These are phyloP conservation scores for Willowsia nigromaculata DNA, from an alignment of 2,888 invertebrate species.

Conservation along the genomic window DNA sequence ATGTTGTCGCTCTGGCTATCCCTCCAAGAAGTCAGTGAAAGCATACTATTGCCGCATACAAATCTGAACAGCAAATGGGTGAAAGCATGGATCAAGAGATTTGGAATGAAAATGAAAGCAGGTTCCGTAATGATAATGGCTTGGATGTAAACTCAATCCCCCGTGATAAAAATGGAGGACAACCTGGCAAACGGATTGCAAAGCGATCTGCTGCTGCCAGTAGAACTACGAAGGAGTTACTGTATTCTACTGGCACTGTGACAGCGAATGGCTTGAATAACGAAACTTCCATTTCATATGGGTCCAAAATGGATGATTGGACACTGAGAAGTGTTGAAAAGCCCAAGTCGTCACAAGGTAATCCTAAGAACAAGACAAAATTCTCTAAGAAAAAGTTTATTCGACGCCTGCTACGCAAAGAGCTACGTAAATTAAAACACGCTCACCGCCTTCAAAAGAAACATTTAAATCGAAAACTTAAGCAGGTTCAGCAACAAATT, in stretches of 20 bases:
- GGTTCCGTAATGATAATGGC: too few relatives aligned
- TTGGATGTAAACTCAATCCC: not conserved
- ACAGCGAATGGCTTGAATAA: constrained; percentile 32
- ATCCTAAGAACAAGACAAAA: not conserved
- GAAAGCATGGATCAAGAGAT: not conserved
- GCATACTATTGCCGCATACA: not conserved
- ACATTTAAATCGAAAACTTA: constrained; percentile 31
- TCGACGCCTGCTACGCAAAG: constrained; percentile 12
- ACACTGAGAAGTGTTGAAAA: not conserved
- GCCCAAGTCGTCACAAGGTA: constrained; percentile 22
- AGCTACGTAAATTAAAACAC: not conserved
- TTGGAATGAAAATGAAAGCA: not conserved
- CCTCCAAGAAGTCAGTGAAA: constrained; percentile 23
- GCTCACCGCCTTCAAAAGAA: constrained; percentile 11
- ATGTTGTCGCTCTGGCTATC: not conserved
- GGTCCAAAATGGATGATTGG: not conserved
- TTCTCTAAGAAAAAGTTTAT: not conserved
- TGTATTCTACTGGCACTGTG: not conserved
- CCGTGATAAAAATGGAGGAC: not conserved
- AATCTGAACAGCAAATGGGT: not conserved
- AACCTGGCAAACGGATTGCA: not conserved
- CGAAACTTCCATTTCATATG: not conserved
- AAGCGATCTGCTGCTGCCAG: constrained; percentile 39
- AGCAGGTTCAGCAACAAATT: not conserved
- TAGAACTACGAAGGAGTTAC: constrained; percentile 34